Evolutionary conservation across 2,888 invertebrate genomes (phyloP).

Genomic region (Danaus chrysippus): DNA sequence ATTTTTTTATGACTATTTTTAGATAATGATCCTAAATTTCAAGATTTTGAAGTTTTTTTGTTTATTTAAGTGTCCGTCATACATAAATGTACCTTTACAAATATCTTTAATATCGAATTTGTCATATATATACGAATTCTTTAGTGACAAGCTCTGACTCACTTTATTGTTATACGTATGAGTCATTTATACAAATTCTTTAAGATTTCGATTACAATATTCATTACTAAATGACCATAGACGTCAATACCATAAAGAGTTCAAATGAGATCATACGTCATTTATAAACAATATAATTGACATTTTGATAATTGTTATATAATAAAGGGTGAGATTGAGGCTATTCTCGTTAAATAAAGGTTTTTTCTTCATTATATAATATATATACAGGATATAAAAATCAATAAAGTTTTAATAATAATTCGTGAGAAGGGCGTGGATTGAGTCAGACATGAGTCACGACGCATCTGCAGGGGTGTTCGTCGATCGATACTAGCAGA

Average conservation of each 20-base stretch:
- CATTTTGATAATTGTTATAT: too few species aligned
- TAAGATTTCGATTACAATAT: neutral
- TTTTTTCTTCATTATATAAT: neutral
- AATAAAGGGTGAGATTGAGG: too few species aligned
- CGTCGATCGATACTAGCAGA: slow-evolving; percentile 39
- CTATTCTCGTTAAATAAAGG: too few species aligned
- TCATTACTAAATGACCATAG: neutral
- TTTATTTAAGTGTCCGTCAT: too few species aligned
- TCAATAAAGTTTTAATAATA: slow-evolving; percentile 5
- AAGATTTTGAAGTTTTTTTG: too few species aligned
- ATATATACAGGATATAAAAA: neutral
- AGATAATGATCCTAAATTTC: too few species aligned
- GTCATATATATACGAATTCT: neutral
- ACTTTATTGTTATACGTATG: neutral
- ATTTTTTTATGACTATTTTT: too few species aligned
- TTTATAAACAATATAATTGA: too few species aligned
- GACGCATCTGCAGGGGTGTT: slow-evolving; percentile 36
- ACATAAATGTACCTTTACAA: too few species aligned
- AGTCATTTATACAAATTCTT: slow-evolving; percentile 4
- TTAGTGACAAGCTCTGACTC: neutral
- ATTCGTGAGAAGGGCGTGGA: slow-evolving; percentile 29
- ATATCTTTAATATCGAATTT: too few species aligned
- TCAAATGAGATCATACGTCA: too few species aligned
- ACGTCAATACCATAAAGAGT: neutral
- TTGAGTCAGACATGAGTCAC: slow-evolving; percentile 33